Evolutionary conservation across 2,888 invertebrate genomes (phyloP).

Genomic region (Nomada ruficornis): DNA sequence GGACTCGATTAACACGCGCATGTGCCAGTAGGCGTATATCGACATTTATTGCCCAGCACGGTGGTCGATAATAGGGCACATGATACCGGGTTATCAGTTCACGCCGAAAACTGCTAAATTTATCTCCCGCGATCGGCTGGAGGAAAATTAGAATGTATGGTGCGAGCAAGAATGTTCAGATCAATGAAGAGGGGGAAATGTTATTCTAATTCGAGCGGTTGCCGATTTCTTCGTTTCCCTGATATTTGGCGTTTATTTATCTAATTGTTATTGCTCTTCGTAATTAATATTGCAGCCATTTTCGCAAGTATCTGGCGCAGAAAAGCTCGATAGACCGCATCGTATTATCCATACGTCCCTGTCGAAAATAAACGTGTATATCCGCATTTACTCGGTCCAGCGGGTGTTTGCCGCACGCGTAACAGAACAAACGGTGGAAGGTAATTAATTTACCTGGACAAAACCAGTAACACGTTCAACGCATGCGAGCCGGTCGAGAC

Average conservation of each 20-base stretch:
- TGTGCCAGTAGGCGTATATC: slow-evolving; percentile 58
- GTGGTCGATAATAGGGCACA: slow-evolving; percentile 57
- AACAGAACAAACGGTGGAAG: slow-evolving; percentile 68
- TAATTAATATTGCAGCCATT: no score
- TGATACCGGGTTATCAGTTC: slow-evolving; percentile 54
- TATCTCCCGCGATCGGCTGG: slow-evolving; percentile 14
- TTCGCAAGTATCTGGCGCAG: no score
- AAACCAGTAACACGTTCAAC: slow-evolving; percentile 78
- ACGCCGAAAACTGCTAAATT: slow-evolving; percentile 41
- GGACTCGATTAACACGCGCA: slow-evolving; percentile 60
- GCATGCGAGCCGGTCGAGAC: slow-evolving; percentile 72
- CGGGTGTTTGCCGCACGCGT: slow-evolving; percentile 41
- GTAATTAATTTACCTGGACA: slow-evolving; percentile 80
- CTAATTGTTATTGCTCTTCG: no score
- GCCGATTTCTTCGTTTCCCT: no score
- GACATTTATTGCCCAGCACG: slow-evolving; percentile 56
- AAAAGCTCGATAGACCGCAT: no score
- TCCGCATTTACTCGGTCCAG: neutral
- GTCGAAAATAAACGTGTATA: neutral
- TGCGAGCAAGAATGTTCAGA: no score
- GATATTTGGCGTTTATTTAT: no score
- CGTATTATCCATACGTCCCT: no score
- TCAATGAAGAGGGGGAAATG: no score
- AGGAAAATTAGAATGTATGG: slow-evolving; percentile 4
- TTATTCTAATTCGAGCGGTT: no score